Conservation (phyloP, 2,797 vertebrate genomes). For the Natrix natrix region DNA sequence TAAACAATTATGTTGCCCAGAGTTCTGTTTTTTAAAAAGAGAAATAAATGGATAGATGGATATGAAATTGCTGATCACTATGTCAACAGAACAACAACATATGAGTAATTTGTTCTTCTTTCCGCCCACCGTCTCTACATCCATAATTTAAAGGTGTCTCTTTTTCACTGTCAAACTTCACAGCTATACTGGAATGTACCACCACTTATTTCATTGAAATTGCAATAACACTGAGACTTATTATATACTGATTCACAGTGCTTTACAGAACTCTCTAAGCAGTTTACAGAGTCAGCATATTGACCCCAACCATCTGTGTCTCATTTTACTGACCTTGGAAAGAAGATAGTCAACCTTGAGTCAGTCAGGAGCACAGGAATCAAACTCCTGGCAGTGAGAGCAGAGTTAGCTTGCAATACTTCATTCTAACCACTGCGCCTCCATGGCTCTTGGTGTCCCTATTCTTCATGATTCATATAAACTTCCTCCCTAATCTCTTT, state of each 20-base stretch:
- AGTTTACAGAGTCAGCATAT: neutral
- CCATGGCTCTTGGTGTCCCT: neutral
- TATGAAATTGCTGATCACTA: neutral
- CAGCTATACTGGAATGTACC: neutral
- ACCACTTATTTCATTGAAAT: neutral
- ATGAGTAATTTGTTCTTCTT: neutral
- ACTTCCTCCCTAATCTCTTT: neutral
- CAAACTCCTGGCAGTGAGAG: neutral
- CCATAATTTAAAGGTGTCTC: neutral
- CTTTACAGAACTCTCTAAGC: neutral
- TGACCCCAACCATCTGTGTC: neutral
- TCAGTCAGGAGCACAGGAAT: rapidly evolving
- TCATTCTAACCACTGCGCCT: neutral
- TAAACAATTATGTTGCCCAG: neutral
- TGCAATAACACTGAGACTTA: neutral
- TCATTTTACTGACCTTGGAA: neutral
- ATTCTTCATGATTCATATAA: neutral
- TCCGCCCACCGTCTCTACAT: neutral
- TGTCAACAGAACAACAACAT: neutral
- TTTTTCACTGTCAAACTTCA: neutral
- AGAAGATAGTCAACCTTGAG: neutral
- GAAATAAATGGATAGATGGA: neutral
- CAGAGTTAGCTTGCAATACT: neutral
- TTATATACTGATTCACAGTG: neutral
- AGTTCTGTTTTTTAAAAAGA: neutral